Percentiles rank a stretch among this genome's conserved stretches.
Evolutionary conservation across 2,888 invertebrate species (phyloP).

Genomic region (Cephus spinipes): DNA sequence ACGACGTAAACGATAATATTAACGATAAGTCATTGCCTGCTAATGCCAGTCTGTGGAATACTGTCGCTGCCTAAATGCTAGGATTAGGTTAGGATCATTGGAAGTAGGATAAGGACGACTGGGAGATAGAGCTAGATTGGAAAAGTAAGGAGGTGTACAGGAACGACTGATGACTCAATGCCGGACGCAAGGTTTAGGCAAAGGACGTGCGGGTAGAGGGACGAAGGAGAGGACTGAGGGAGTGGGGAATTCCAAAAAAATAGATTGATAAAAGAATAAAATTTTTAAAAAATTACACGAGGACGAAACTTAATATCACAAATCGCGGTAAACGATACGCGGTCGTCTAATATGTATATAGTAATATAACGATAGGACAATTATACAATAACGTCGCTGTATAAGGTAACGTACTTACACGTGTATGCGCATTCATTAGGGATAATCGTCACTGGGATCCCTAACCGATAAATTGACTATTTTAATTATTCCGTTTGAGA

Average conservation of each 20-base stretch:
- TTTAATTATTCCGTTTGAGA: conserved; percentile 55
- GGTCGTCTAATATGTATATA: background rate
- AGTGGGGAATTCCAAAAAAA: conserved; percentile 9
- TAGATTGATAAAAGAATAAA: conserved; percentile 9
- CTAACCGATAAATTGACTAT: conserved; percentile 65
- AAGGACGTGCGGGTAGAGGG: background rate
- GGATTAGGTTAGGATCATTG: conserved; percentile 13
- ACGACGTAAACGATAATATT: conserved; percentile 47
- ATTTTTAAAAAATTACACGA: conserved; percentile 11
- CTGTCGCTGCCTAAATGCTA: conserved; percentile 56
- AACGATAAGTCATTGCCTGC: conserved; percentile 58
- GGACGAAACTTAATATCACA: conserved; percentile 46
- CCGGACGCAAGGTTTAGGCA: background rate
- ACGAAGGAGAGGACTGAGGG: background rate
- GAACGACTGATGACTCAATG: conserved; percentile 5
- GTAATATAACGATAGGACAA: conserved; percentile 2
- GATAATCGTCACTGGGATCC: conserved; percentile 50
- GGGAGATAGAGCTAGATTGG: conserved; percentile 19
- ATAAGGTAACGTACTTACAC: conserved; percentile 13
- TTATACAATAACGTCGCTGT: conserved; percentile 3
- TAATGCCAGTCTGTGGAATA: conserved; percentile 62
- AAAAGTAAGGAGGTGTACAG: background rate
- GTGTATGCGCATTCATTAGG: conserved; percentile 33
- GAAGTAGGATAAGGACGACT: background rate
- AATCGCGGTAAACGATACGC: conserved; percentile 33